Conservation (phyloP, 1,140 invertebrate genomes). For the Sminthurides bifidus region DNA sequence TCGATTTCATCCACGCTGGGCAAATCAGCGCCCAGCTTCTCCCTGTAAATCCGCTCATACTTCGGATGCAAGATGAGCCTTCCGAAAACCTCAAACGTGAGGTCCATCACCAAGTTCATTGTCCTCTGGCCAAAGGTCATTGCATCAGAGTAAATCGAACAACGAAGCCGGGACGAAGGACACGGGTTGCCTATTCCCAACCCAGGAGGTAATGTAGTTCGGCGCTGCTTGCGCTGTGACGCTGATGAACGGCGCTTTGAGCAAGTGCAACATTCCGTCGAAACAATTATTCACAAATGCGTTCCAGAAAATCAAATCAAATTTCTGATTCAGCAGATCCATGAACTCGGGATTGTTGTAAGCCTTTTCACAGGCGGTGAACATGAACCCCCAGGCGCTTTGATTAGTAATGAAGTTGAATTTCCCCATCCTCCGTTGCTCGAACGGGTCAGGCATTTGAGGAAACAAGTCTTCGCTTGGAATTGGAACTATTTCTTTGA, state of each 20-base stretch:
- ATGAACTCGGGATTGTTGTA: constrained; percentile 9
- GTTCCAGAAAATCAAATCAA: constrained; percentile 40
- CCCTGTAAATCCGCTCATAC: neutral
- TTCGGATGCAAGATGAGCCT: neutral
- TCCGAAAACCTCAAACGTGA: neutral
- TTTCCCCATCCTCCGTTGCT: neutral
- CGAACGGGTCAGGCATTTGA: neutral
- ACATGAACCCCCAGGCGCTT: neutral
- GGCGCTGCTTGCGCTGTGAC: constrained; percentile 23
- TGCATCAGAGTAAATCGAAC: neutral
- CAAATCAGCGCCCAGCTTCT: constrained; percentile 7
- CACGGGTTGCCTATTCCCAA: constrained; percentile 31
- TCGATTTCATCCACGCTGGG: constrained; percentile 16
- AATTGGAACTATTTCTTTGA: neutral
- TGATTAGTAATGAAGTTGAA: neutral
- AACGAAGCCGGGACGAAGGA: constrained; percentile 12
- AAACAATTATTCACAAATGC: constrained; percentile 39
- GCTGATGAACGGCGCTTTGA: constrained; percentile 37
- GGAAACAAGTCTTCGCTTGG: neutral
- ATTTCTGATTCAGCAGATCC: constrained; percentile 34
- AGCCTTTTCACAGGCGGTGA: neutral
- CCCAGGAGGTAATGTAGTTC: neutral
- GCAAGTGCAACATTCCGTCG: constrained; percentile 39
- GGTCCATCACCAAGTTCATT: neutral
- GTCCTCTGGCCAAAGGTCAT: constrained; percentile 35